phyloP scores from a whole-genome alignment of 1,140 invertebrate species.

The Drosophila bocqueti region DNA sequence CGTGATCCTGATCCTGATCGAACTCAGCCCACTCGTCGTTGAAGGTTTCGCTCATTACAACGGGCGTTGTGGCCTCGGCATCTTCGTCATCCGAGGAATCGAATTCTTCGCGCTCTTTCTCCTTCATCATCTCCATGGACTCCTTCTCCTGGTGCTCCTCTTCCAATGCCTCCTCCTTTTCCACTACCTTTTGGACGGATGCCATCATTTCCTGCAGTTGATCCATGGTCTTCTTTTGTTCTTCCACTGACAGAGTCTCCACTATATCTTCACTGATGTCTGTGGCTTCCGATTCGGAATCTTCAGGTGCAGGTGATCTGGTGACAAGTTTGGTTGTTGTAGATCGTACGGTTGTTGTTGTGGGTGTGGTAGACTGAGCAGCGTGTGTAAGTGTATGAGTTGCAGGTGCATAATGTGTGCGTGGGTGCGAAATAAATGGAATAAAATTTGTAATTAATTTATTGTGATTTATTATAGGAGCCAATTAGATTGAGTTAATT shows the following conservation, averaged over 20 bases:
- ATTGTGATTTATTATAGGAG: conserved; percentile 2
- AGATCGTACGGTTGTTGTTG: conserved; percentile 37
- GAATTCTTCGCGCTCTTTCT: conserved; percentile 61
- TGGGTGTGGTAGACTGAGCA: conserved; percentile 55
- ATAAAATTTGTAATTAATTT: conserved; percentile 67
- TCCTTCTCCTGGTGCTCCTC: conserved; percentile 19
- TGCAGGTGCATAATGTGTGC: conserved; percentile 41
- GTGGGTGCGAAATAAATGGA: conserved; percentile 63
- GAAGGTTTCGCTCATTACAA: conserved; percentile 74
- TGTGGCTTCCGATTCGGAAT: conserved; percentile 43
- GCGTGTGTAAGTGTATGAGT: conserved; percentile 28
- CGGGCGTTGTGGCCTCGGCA: conserved; percentile 16
- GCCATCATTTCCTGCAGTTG: conserved; percentile 36
- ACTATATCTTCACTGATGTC: conserved; percentile 44
- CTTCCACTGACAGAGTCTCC: neutral
- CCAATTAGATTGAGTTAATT: conserved; percentile 36
- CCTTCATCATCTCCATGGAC: conserved; percentile 1
- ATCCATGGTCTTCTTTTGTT: conserved; percentile 32
- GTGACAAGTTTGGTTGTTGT: conserved; percentile 46
- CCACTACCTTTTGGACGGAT: conserved; percentile 44
- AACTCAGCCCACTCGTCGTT: conserved; percentile 71
- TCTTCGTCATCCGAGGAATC: conserved; percentile 75
- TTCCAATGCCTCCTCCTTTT: conserved; percentile 25
- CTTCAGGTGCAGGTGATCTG: conserved; percentile 35
- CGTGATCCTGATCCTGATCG: conserved; percentile 52